Percentiles rank a stretch among this genome's conserved stretches.
These are phyloP conservation scores for Lepus americanus DNA, from an alignment of 2,113 vertebrate genomes.

Conservation along the genomic window DNA sequence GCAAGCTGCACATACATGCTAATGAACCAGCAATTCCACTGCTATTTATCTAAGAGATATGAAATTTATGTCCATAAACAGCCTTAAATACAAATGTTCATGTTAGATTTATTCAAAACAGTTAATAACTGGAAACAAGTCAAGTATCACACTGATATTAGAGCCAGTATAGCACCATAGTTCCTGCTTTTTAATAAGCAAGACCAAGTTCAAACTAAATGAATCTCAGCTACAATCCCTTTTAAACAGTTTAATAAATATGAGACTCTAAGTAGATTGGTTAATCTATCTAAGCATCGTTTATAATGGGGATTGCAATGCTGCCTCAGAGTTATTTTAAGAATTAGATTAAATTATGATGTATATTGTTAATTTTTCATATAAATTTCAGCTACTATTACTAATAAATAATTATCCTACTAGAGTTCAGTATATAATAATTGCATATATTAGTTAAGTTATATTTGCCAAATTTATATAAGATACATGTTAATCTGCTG, in stretches of 20 bases:
- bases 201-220: background rate
- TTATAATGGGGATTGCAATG: background rate
- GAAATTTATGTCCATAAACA: background rate
- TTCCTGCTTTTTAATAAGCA: background rate
- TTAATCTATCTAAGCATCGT: background rate
- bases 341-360: background rate
- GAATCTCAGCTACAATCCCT: constrained; percentile 3
- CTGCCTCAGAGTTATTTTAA: background rate
- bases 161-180: background rate
- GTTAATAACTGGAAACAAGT: background rate
- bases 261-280: background rate
- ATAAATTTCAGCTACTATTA: background rate
- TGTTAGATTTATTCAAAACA: background rate
- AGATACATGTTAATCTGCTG: background rate
- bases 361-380: background rate
- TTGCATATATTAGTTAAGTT: background rate
- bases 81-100: background rate
- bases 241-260: background rate
- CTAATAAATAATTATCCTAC: background rate
- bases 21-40: background rate
- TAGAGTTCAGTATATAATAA: background rate
- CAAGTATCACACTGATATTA: background rate
- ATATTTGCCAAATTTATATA: constrained; percentile 27
- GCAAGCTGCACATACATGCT: background rate
- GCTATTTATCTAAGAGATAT: background rate